Percentiles rank a stretch among this genome's conserved stretches.
Evolutionary conservation across 2,888 invertebrate species (phyloP).

Genomic region (Drosophila paracracens): DNA sequence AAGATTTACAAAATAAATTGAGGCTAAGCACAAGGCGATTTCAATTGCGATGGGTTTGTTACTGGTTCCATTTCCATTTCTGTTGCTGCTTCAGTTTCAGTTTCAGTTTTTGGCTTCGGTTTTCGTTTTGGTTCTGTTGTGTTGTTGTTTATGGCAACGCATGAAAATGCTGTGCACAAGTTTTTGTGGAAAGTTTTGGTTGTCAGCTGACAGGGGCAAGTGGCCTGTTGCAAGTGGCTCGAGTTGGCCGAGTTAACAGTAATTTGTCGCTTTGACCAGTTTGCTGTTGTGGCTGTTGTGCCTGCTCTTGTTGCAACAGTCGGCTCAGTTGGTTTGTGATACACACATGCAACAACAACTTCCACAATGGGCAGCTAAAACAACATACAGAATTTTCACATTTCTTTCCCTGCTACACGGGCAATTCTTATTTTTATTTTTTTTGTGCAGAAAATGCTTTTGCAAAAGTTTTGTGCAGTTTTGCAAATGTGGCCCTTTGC

Average conservation of each 20-base stretch:
- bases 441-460: constrained; percentile 38
- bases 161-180: constrained; percentile 39
- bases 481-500: constrained; percentile 36
- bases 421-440: background rate
- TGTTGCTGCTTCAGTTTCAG: background rate
- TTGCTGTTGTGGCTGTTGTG: constrained; percentile 1
- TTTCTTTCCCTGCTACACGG: constrained; percentile 1
- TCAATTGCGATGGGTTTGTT: constrained; percentile 22
- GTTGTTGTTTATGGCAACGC: constrained; percentile 16
- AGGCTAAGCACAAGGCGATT: constrained; percentile 36
- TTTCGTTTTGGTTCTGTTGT: background rate
- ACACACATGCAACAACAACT: constrained; percentile 21
- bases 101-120: background rate
- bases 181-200: constrained; percentile 34
- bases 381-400: constrained; percentile 27
- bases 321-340: constrained; percentile 38
- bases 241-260: constrained; percentile 61
- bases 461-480: constrained; percentile 41
- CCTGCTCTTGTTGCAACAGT: constrained; percentile 41
- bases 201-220: constrained; percentile 5
- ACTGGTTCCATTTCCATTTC: background rate
- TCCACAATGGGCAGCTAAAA: constrained; percentile 1
- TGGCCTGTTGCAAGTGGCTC: constrained; percentile 20
- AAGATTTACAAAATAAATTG: constrained; percentile 52
- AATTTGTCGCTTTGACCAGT: constrained; percentile 78